phyloP scores from a whole-genome alignment of 2,113 vertebrate genomes.

The Ciconia stormi region DNA sequence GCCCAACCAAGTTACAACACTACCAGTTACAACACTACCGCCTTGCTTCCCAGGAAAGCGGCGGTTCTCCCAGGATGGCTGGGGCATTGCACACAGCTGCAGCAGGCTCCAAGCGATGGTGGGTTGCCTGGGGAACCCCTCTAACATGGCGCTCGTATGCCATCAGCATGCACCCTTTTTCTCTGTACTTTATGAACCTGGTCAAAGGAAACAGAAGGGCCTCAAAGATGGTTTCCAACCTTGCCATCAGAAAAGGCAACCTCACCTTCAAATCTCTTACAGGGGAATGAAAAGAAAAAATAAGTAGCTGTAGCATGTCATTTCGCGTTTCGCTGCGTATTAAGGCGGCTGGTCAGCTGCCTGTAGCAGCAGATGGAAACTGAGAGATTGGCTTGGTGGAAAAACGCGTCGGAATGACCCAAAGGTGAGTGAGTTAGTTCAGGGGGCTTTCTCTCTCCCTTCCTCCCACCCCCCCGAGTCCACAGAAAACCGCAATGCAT shows the following conservation, averaged over 20 bases:
- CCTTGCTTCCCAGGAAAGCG: neutral
- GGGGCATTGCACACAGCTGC: accelerated
- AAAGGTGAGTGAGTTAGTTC: neutral
- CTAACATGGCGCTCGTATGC: accelerated
- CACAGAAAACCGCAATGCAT: accelerated
- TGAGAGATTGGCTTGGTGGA: neutral
- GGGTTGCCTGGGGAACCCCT: neutral
- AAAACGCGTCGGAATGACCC: neutral
- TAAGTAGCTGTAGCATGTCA: neutral
- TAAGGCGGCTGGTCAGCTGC: neutral
- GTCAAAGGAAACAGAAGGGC: neutral
- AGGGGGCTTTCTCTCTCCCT: neutral
- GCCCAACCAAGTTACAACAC: too few species aligned
- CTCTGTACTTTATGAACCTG: neutral
- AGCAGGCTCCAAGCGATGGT: accelerated
- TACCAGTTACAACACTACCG: neutral
- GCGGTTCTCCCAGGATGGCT: accelerated
- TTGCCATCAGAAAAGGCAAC: neutral
- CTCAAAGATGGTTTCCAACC: neutral
- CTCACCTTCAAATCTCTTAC: neutral
- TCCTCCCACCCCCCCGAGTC: accelerated
- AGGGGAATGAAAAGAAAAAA: neutral
- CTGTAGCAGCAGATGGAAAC: neutral
- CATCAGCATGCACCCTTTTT: neutral
- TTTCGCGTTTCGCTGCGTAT: neutral